These are phyloP conservation scores for Aleiodes sp. DNA, from an alignment of 1,140 invertebrate species.

Conservation along the genomic window DNA sequence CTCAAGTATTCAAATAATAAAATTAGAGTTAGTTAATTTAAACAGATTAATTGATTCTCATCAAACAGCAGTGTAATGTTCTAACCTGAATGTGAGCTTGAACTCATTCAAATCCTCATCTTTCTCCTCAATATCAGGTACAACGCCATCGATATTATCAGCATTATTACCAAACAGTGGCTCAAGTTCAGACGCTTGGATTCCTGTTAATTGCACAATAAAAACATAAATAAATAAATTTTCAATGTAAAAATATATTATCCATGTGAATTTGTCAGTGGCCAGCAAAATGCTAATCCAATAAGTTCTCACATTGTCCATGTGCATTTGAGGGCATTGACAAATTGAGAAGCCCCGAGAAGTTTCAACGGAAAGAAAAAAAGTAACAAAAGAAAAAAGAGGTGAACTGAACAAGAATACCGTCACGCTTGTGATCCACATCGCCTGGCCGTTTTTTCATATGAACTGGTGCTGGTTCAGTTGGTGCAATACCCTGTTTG, in stretches of 20 bases:
- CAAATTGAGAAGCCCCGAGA: constrained; percentile 28
- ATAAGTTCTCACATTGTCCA: neutral
- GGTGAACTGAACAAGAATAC: constrained; percentile 38
- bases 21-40: too few species aligned
- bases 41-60: neutral
- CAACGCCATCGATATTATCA: constrained; percentile 67
- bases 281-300: constrained; percentile 22
- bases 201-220: constrained; percentile 41
- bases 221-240: neutral
- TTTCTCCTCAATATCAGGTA: constrained; percentile 68
- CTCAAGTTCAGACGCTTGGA: constrained; percentile 75
- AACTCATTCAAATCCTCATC: constrained; percentile 55
- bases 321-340: constrained; percentile 20
- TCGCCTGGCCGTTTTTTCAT: constrained; percentile 73
- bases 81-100: constrained; percentile 63
- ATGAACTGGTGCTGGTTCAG: constrained; percentile 68
- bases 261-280: constrained; percentile 16
- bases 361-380: neutral
- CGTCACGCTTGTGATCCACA: constrained; percentile 61
- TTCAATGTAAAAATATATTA: neutral
- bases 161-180: constrained; percentile 78
- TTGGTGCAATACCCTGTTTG: constrained; percentile 70
- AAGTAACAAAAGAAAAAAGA: neutral
- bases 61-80: too few species aligned
- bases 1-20: neutral